Evolutionary conservation across 2,113 vertebrate species (phyloP).

Genomic region (Phocoena sinus): DNA sequence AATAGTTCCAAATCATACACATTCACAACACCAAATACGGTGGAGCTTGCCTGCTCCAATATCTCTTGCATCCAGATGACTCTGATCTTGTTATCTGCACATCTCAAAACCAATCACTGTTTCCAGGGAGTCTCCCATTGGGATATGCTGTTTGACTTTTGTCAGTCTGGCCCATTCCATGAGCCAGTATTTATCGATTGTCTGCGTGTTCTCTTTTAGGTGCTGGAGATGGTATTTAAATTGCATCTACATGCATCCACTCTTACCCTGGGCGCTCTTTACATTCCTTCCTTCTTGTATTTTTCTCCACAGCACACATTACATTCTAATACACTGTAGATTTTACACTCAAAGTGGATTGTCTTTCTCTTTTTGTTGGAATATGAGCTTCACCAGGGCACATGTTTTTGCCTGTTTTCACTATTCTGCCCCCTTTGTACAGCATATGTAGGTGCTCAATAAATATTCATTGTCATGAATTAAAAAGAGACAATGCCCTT

Average conservation of each 20-base stretch:
- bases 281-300: background rate
- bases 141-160: background rate
- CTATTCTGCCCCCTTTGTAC: background rate
- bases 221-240: background rate
- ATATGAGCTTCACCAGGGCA: background rate
- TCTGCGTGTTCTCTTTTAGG: background rate
- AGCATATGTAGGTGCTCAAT: background rate
- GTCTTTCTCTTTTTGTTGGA: background rate
- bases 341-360: background rate
- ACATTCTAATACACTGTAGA: background rate
- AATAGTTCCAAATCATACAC: background rate
- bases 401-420: background rate
- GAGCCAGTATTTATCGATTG: background rate
- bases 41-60: background rate
- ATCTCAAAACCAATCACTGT: background rate
- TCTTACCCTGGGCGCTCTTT: background rate
- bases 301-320: background rate
- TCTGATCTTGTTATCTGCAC: background rate
- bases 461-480: background rate
- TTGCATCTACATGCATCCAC: accelerated
- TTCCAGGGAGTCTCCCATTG: background rate
- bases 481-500: background rate
- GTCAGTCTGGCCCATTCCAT: background rate
- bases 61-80: background rate
- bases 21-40: background rate